These are phyloP conservation scores for Mallateleia sp. DNA, from an alignment of 2,888 invertebrate species.

Conservation along the genomic window DNA sequence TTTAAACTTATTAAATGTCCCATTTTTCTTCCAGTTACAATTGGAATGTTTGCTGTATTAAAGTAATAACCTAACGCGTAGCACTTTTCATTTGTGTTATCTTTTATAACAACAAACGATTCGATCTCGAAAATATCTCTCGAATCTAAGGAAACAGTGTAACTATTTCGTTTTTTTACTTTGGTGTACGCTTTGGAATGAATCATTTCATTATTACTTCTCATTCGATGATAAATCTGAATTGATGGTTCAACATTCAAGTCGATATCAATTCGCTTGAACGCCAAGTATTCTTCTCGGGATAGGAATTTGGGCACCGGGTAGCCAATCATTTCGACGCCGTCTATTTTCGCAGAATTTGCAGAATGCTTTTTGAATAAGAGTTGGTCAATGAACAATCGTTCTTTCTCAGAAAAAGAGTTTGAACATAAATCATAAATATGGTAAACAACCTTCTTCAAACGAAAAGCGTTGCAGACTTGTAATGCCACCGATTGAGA, in stretches of 20 bases:
- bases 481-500: slow-evolving; percentile 62
- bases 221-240: slow-evolving; percentile 35
- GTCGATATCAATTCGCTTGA: slow-evolving; percentile 55
- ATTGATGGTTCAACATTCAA: too few relatives aligned
- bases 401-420: slow-evolving; percentile 32
- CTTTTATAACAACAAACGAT: too few relatives aligned
- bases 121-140: too few relatives aligned
- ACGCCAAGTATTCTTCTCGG: slow-evolving; percentile 50
- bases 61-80: too few relatives aligned
- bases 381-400: slow-evolving; percentile 21
- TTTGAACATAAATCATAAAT: slow-evolving; percentile 18
- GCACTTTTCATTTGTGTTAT: too few relatives aligned
- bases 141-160: too few relatives aligned
- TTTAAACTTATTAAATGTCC: too few relatives aligned
- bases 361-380: too few relatives aligned
- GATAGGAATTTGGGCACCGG: slow-evolving; percentile 26
- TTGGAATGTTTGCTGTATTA: too few relatives aligned
- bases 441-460: neutral
- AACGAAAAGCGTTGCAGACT: slow-evolving; percentile 39
- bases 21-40: too few relatives aligned
- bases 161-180: slow-evolving; percentile 52
- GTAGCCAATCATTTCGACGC: neutral
- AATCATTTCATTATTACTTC: slow-evolving; percentile 25
- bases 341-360: too few relatives aligned
- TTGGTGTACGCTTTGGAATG: slow-evolving; percentile 36